Conservation (phyloP, 2,888 invertebrate species). For the Toxonevra muliebris region DNA sequence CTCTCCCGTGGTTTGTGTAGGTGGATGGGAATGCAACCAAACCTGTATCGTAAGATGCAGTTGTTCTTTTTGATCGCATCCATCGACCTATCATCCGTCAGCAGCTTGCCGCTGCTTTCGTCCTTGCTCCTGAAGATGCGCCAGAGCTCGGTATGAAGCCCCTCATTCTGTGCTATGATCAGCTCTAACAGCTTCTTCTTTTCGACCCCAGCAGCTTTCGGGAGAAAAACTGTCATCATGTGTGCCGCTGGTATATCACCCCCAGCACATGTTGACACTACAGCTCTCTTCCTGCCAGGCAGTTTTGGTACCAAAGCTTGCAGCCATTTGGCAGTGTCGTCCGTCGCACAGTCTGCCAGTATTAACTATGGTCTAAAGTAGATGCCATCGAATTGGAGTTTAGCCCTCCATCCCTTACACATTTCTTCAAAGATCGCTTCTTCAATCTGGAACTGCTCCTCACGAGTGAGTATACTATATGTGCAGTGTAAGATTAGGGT, state of each 20-base stretch:
- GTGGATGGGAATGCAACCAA: too few species aligned
- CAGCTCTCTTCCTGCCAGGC: slow-evolving; percentile 9
- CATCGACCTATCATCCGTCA: too few species aligned
- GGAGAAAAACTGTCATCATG: slow-evolving; percentile 14
- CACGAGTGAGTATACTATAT: slow-evolving; percentile 4
- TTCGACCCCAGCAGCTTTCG: slow-evolving; percentile 18
- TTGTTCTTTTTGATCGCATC: too few species aligned
- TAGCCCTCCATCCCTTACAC: too few species aligned
- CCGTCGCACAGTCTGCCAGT: slow-evolving; percentile 17
- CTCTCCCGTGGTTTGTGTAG: too few species aligned
- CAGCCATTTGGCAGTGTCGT: slow-evolving; percentile 21
- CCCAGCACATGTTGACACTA: slow-evolving; percentile 10
- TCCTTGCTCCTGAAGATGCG: too few species aligned
- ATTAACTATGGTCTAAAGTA: slow-evolving; percentile 13
- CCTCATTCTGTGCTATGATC: slow-evolving; percentile 23
- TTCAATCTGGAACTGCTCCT: slow-evolving; percentile 9
- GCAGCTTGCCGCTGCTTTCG: too few species aligned
- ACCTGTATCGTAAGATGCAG: too few species aligned
- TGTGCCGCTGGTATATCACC: slow-evolving; percentile 18
- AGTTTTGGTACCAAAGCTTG: slow-evolving; percentile 13
- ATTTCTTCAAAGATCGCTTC: slow-evolving; percentile 16
- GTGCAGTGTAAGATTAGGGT: slow-evolving; percentile 22
- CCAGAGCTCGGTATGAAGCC: slow-evolving; percentile 25
- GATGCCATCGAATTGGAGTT: too few species aligned
- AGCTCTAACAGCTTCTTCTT: slow-evolving; percentile 14